Base-by-base conservation (phyloP, 1,140 invertebrate species). In the Cherax quadricarinatus region DNA sequence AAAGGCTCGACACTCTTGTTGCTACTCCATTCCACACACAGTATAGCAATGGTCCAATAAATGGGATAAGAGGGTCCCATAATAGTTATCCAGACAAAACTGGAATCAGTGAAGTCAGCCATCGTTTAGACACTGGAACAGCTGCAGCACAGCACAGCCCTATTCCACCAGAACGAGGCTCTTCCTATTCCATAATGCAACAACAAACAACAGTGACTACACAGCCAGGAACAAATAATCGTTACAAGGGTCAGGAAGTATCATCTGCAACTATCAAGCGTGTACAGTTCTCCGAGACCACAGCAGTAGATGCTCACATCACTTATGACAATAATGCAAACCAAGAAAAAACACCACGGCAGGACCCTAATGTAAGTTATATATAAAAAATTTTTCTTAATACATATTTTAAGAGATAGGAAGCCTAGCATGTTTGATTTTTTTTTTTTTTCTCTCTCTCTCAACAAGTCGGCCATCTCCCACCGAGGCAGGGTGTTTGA, bases 141-240 rank as follows among this genome's bases (percentile, higher is more conserved):
- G 16, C 57, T 41, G 84, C 66, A 14, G 57, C 90, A 16, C 90
- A 91, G 41, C 89, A 86, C 88, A 62, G 97, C 51, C 97, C 97
- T 24, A 96, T 97, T 83, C 97, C 97, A 30, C 97, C 97, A 0
- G 97, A 97, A 95, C 96, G 97, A 92, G 97, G 97, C 75, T 98
- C 97, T 5, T 98, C 97, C 86, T 98, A 97, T 95, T 96, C 97
- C 0, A 96, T 97, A 30, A 98, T 98, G 97, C 97, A 97, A 3
- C 96, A 95, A 94, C 81, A 94, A 48, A 82, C 88, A 93, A n/a
- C 18, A 48, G n/a, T 87, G 86, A 18, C 86, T 14, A 14, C 85
- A 30, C 53, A 79, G 80, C 16, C 88, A 10, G 41, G 57, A 83
- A 4, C 70, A 70, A 90, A 89, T 75, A 91, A 83, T 73, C 83